Base-by-base conservation (phyloP, 1,140 invertebrate genomes). In the Drosophila athabasca region DNA sequence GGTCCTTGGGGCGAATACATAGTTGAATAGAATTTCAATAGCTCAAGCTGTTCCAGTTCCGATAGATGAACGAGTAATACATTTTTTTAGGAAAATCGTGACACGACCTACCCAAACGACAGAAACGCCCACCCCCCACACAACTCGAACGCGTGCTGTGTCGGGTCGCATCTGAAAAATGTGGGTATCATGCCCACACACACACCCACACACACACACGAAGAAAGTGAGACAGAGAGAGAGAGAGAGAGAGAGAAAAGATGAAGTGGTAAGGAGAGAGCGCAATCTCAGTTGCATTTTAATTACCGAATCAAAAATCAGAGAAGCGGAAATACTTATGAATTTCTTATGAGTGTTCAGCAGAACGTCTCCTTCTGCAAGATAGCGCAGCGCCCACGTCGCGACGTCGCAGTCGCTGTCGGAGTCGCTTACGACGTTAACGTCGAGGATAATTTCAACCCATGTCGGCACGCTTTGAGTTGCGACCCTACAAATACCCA, bases 301-400 rank as follows among this genome's bases (percentile, higher is more conserved):
- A 85, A 85, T 85, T 85, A 85, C 82, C 82, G 82, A 85, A 85
- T 85, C 81, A 85, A 87, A 87, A 85, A 85, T 85, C 81, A 85
- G 65, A 81, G 69, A 85, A 81, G 82, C 81, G 82, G 82, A 85
- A 85, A 87, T 87, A 85, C 81, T 85, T 85, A 85, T 85, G 81
- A 85, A 85, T 85, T 85, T 85, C 81, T 85, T 87, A 85, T 85
- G 81, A 79, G 69, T 61, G 55, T 68, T 48, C 62, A 76, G 64
- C 54, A 46, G 68, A 80, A 77, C 45, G 57, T 39, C 35, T 39
- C 35, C 35, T 39, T 39, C 11, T 39, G 11, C 35, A 39, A 54
- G 50, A 71, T 49, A 49, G 60, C 24, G 24, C 24, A 31, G 9
- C 55, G 54, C 41, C 58, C 55, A 79, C 66, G 58, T 62, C 75